Conservation (phyloP, 1,140 invertebrate genomes). For the Caenorhabditis briggsae region DNA sequence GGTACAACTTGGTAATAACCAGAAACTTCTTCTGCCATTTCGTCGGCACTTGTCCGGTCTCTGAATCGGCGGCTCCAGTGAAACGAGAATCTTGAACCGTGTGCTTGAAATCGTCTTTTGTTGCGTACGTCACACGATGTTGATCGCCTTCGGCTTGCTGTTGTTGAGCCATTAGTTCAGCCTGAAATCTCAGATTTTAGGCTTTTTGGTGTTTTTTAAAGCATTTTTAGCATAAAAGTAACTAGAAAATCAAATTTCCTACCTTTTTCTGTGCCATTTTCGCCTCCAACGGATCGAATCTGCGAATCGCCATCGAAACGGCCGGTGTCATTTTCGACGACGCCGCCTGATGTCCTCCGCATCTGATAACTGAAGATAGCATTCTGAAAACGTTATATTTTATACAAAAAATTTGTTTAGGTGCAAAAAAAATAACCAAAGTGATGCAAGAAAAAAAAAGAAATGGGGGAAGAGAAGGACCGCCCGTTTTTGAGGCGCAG, state of each 20-base stretch:
- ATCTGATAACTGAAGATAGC: neutral
- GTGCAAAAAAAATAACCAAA: neutral
- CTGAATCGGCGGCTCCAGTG: slow-evolving; percentile 44
- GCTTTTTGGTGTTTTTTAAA: neutral
- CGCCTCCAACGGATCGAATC: slow-evolving; percentile 36
- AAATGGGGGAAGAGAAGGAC: neutral
- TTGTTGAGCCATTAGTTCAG: slow-evolving; percentile 12
- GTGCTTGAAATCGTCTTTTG: slow-evolving; percentile 52
- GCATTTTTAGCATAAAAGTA: neutral
- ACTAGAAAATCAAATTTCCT: neutral
- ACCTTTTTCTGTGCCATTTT: slow-evolving; percentile 46
- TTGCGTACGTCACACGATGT: slow-evolving; percentile 57
- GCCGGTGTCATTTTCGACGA: slow-evolving; percentile 32
- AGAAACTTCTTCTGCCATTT: slow-evolving; percentile 67
- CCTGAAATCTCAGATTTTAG: neutral
- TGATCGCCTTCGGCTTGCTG: neutral
- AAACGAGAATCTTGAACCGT: slow-evolving; percentile 57
- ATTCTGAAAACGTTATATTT: neutral
- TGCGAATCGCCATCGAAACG: slow-evolving; percentile 17
- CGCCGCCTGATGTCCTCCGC: slow-evolving; percentile 1
- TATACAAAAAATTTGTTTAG: too few relatives aligned
- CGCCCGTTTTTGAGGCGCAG: slow-evolving; percentile 26
- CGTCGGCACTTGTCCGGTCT: slow-evolving; percentile 64
- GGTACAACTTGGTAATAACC: slow-evolving; percentile 68
- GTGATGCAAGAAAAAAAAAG: neutral